Base-by-base conservation (phyloP, 2,797 vertebrate genomes). In the Galaxias olidus region DNA sequence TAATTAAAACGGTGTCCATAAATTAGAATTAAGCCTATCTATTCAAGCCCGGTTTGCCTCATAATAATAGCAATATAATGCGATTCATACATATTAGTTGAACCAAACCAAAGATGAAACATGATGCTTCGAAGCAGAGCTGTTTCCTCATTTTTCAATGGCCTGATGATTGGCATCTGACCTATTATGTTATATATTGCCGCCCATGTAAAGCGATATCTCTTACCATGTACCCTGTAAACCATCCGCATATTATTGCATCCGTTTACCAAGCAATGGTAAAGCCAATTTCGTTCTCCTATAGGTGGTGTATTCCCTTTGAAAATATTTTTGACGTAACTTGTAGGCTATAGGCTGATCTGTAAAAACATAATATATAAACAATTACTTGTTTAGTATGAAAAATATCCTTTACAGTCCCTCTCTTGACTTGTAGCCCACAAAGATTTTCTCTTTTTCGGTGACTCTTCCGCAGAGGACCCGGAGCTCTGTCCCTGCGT, bases 161-260 rank as follows among this genome's bases (percentile, higher is more conserved):
- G n/a, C 20, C 9, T 3, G 43, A 4, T 8, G n/a, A 14, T 44
- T 46, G 1, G 19, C 8, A 15, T 49, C 40, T 53, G 0, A 11
- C 46, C 41, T 41, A 6, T 30, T 13, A 45, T 19, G n/a, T 67
- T 18, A 20, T 15, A 51, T 49, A 10, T 55, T 65, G 57, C 47
- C 13, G 18, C 20, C n/a, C n/a, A n/a, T 51, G 42, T 46, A 42
- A 52, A 42, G 9, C 48, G 43, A 50, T 40, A 40, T 57, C 51
- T 57, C 57, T 64, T 57, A 61, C 62, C 60, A 74, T 69, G 72
- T 78, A 74, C 63, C 15, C 61, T 43, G 45, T 66, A 69, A 73
- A 70, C 11, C 53, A 49, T 47, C 63, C 61, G 43, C 66, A 63
- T 67, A 47, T 61, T 42, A 73, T 64, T 54, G 72, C 59, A 40